Evolutionary conservation across 2,888 invertebrate genomes (phyloP).

Genomic region (Agrochola litura): DNA sequence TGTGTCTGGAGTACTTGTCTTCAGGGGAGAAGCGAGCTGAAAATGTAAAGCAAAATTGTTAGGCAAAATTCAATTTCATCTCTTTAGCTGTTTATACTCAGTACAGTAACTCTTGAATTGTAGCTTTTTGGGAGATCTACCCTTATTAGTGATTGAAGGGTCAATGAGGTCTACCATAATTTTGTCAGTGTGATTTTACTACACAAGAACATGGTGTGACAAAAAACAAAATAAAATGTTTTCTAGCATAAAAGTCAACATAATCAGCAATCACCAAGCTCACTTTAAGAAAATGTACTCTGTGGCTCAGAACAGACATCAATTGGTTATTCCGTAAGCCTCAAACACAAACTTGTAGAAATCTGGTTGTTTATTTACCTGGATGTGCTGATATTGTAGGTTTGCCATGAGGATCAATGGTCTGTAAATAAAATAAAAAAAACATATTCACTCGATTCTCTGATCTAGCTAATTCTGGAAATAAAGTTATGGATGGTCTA

Average conservation of each 20-base stretch:
- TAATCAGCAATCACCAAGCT: neutral
- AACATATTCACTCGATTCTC: neutral
- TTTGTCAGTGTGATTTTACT: neutral
- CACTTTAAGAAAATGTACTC: too few relatives aligned
- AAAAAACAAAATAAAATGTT: neutral
- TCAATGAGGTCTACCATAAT: neutral
- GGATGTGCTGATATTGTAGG: conserved; percentile 98
- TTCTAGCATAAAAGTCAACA: neutral
- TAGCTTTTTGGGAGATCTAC: neutral
- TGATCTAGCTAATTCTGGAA: neutral
- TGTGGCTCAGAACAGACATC: neutral
- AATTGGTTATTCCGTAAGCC: neutral
- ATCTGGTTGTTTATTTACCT: conserved; percentile 81
- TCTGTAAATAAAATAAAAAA: conserved; percentile 89
- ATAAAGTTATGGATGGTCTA: neutral
- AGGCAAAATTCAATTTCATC: neutral
- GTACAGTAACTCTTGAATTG: neutral
- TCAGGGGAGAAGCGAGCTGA: conserved; percentile 98
- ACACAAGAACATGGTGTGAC: too few relatives aligned
- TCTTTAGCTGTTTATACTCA: neutral
- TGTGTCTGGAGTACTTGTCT: conserved; percentile 97
- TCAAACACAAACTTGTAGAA: neutral
- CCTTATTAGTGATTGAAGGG: neutral
- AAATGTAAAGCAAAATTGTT: conserved; percentile 71
- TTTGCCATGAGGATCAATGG: conserved; percentile 93